Percentiles rank a stretch among this genome's conserved stretches.
Evolutionary conservation across 1,140 invertebrate genomes (phyloP).

Genomic region (Drosophila quadrilineata): DNA sequence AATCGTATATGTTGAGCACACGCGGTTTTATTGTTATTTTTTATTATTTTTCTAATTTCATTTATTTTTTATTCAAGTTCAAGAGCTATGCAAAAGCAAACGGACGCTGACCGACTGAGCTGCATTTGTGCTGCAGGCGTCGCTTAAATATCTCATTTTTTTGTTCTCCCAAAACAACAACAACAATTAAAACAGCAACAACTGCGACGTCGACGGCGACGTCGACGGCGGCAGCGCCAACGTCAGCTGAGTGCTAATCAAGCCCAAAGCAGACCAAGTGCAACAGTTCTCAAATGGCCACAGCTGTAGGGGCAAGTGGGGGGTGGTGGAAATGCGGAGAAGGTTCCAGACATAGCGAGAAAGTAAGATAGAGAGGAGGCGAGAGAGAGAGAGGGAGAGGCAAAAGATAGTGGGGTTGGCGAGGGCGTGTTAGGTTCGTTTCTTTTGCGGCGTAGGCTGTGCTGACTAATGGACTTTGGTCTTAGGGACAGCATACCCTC

Average conservation of each 20-base stretch:
- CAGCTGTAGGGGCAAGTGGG: not conserved
- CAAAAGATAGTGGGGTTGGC: too few relatives aligned
- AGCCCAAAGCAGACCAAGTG: not conserved
- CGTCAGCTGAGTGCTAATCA: constrained; percentile 9
- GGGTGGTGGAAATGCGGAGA: not conserved
- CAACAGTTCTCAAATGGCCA: too few relatives aligned
- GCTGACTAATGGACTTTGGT: constrained; percentile 38
- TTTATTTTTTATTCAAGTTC: constrained; percentile 46
- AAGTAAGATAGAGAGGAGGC: too few relatives aligned
- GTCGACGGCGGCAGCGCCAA: not conserved
- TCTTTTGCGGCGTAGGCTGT: constrained; percentile 49
- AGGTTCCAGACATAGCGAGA: not conserved
- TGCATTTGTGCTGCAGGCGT: constrained; percentile 45
- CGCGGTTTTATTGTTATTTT: not conserved
- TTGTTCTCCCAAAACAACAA: constrained; percentile 22
- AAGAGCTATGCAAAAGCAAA: constrained; percentile 56
- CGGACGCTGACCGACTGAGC: constrained; percentile 70
- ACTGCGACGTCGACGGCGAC: constrained; percentile 1
- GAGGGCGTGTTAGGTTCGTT: too few relatives aligned
- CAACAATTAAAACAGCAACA: constrained; percentile 8
- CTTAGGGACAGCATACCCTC: not conserved
- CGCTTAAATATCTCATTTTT: constrained; percentile 65
- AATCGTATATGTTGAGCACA: not conserved
- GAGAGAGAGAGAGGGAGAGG: too few relatives aligned
- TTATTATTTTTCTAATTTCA: constrained; percentile 1